Percentiles rank a stretch among this genome's conserved stretches.
Conservation (phyloP, 2,797 vertebrate genomes). For the Poeciliopsis infans region DNA sequence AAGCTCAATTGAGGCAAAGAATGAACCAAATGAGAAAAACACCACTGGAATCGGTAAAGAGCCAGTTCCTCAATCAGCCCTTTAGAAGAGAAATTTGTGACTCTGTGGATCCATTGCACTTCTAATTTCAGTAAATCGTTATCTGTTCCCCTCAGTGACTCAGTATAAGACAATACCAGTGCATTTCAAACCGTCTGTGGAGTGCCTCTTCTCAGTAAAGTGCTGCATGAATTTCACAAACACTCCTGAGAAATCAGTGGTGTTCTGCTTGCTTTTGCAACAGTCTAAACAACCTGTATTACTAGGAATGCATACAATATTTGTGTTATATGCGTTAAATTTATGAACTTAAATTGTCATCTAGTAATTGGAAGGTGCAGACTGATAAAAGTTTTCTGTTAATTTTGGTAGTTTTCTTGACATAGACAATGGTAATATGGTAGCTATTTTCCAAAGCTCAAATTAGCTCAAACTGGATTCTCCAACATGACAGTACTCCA, state of each 20-base stretch:
- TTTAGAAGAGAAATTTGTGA: slow-evolving; percentile 53
- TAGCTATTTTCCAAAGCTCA: neutral
- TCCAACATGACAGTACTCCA: neutral
- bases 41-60: slow-evolving; percentile 28
- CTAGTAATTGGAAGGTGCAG: neutral
- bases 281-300: neutral
- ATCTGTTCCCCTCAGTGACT: slow-evolving; percentile 50
- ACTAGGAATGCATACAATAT: neutral
- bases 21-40: slow-evolving; percentile 31
- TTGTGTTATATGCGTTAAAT: neutral
- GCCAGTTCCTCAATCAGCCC: slow-evolving; percentile 51
- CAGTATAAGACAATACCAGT: slow-evolving; percentile 44
- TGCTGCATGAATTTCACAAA: slow-evolving; percentile 15
- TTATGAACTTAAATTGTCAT: neutral
- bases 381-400: neutral
- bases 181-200: slow-evolving; percentile 42
- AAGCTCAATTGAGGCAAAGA: slow-evolving; percentile 15
- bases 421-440: too few relatives aligned
- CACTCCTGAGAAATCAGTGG: slow-evolving; percentile 10
- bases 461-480: neutral
- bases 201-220: slow-evolving; percentile 36
- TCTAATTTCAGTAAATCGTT: slow-evolving; percentile 65
- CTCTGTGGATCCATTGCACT: slow-evolving; percentile 58
- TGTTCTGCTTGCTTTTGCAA: slow-evolving; percentile 11
- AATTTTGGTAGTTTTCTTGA: too few relatives aligned